Percentiles rank a stretch among this genome's conserved stretches.
phyloP scores from a whole-genome alignment of 2,797 vertebrate genomes.

The Gila robusta region DNA sequence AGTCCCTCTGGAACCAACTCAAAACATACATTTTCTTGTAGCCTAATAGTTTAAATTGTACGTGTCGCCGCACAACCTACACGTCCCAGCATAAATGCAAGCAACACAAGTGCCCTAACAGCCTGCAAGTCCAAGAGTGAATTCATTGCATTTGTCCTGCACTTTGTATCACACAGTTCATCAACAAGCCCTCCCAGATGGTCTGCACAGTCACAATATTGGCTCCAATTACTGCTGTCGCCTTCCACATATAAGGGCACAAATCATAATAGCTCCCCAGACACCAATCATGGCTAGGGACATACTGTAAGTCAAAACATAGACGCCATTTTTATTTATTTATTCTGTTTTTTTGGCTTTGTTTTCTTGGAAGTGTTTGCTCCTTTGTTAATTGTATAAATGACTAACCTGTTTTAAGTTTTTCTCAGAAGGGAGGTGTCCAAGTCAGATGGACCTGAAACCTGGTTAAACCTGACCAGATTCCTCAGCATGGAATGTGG shows the following conservation, averaged over 20 bases:
- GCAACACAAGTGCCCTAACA: slow-evolving; percentile 84
- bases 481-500: not conserved
- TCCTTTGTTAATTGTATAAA: not conserved
- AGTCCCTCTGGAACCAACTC: slow-evolving; percentile 77
- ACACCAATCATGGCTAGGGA: slow-evolving; percentile 85
- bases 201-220: slow-evolving; percentile 93
- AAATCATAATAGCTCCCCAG: slow-evolving; percentile 85
- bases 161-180: slow-evolving; percentile 94
- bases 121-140: slow-evolving; percentile 92
- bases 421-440: not conserved
- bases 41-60: slow-evolving; percentile 69
- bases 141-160: slow-evolving; percentile 97
- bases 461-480: not conserved
- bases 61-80: too few species aligned
- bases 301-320: slow-evolving; percentile 85
- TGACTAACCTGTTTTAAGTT: not conserved
- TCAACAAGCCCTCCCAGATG: slow-evolving; percentile 95
- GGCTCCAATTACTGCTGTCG: slow-evolving; percentile 90
- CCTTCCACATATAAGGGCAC: slow-evolving; percentile 91
- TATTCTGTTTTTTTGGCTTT: not conserved
- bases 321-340: slow-evolving; percentile 65
- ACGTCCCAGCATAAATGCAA: slow-evolving; percentile 74
- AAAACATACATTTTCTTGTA: slow-evolving; percentile 33
- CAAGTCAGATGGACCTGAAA: not conserved
- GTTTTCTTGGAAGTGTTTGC: not conserved